Evolutionary conservation across 1,140 invertebrate genomes (phyloP).

Genomic region (Littorina saxatilis): DNA sequence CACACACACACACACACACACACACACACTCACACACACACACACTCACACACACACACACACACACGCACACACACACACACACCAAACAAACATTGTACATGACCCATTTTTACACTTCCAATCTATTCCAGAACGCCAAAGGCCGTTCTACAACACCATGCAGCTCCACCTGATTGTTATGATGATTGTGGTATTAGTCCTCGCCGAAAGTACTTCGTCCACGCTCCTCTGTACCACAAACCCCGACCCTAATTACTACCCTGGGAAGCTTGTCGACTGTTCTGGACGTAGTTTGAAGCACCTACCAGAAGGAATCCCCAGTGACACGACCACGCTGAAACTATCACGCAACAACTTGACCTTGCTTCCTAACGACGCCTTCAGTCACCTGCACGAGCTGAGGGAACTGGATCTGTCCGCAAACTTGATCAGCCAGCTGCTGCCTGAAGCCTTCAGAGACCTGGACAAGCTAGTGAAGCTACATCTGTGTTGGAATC

Average conservation of each 20-base stretch:
- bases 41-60: background rate
- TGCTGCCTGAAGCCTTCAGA: background rate
- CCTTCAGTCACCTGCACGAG: background rate
- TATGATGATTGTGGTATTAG: too few relatives aligned
- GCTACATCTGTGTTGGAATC: background rate
- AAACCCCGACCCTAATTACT: background rate
- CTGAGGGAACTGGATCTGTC: constrained; percentile 17
- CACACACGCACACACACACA: background rate
- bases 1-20: background rate
- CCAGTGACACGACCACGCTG: background rate
- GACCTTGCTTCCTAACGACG: background rate
- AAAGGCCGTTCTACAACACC: too few relatives aligned
- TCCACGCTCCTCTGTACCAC: too few relatives aligned
- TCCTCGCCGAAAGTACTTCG: too few relatives aligned
- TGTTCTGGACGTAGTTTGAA: background rate
- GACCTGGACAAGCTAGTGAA: background rate
- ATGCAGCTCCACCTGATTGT: too few relatives aligned
- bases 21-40: background rate
- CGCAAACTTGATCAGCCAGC: background rate
- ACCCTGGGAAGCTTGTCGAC: background rate
- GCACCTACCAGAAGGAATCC: background rate
- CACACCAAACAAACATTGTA: too few relatives aligned
- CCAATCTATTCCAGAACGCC: too few relatives aligned
- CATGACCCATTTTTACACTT: too few relatives aligned
- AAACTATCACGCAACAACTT: background rate